phyloP scores from a whole-genome alignment of 2,797 vertebrate species.

The Percopsis omiscomaycus region DNA sequence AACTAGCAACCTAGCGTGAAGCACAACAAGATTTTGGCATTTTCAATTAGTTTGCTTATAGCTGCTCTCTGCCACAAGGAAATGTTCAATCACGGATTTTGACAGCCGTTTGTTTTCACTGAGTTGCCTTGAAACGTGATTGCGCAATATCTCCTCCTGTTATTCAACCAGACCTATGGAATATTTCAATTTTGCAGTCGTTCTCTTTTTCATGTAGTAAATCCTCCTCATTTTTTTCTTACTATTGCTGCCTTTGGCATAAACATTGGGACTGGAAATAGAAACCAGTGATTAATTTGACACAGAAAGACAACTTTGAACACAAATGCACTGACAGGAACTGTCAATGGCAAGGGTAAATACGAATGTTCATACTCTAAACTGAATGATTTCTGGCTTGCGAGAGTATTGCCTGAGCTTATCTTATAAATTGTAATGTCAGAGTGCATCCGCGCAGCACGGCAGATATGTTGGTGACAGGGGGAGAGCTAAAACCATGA shows the following conservation, averaged over 20 bases:
- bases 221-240: slow-evolving; percentile 49
- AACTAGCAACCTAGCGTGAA: too few species aligned
- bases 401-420: slow-evolving; percentile 8
- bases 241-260: slow-evolving; percentile 56
- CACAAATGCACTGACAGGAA: slow-evolving; percentile 32
- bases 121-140: too few species aligned
- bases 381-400: slow-evolving; percentile 24
- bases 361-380: slow-evolving; percentile 13
- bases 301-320: slow-evolving; percentile 50
- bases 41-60: too few species aligned
- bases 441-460: neutral
- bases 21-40: too few species aligned
- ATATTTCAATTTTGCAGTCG: slow-evolving; percentile 18
- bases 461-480: neutral
- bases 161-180: neutral
- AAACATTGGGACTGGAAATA: slow-evolving; percentile 63
- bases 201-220: slow-evolving; percentile 29
- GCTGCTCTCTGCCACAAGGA: too few species aligned
- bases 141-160: too few species aligned
- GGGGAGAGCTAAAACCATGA: neutral
- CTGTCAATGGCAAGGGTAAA: slow-evolving; percentile 26
- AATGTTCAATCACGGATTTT: too few species aligned
- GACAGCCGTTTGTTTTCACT: too few species aligned
- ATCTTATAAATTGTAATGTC: neutral
- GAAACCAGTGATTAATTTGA: slow-evolving; percentile 58